Evolutionary conservation across 2,888 invertebrate genomes (phyloP), one percentile per base, ranked within the genome.

Genomic region (Zhuqinia jingwanae): DNA sequence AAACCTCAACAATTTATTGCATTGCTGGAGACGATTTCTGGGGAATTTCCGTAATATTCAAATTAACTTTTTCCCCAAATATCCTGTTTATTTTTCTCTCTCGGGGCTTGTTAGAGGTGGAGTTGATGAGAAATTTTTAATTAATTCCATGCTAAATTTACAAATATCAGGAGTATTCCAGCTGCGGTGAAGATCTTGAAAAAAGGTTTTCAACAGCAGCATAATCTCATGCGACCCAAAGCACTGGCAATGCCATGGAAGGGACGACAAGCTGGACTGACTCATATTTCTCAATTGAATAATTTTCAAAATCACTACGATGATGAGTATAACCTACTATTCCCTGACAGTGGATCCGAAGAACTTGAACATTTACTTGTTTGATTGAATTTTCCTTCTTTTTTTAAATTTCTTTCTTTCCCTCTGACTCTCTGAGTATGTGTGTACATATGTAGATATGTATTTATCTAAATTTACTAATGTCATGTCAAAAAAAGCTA

Each of bases 131-230:
- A 13, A 36, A 56, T 58, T 36, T 56, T 58, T 58, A 20, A 20
- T 11, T 58, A 20, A 58, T 58, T 56, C 8, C 36, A 42, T 76
- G 5, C 11, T 45, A 42, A 10, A 42, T 76, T 58, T 58, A 58
- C 36, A 8, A 68, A 68, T 77, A 47, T 85, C 75, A 86, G 86
- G 86, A 81, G 68, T 65, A 79, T 87, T 17, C 82, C 87, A 25
- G 47, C 77, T 36, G 68, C 81, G 45, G 25, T 47, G 42, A 53
- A 53, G 60, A 83, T 79, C 3, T 73, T 83, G 17, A 53, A 68
- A 10, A 70, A 77, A 75, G 60, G 78, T 60, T 68, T 87, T 30
- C 63, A 73, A 60, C 20, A 36, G 5, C 76, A 82, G 10, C 63
- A 70, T 70, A 77, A 56, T 58, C 76, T 76, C 15, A 58, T 58